Evolutionary conservation across 2,888 invertebrate genomes (phyloP).

Genomic region (Petrolisthes manimaculis): DNA sequence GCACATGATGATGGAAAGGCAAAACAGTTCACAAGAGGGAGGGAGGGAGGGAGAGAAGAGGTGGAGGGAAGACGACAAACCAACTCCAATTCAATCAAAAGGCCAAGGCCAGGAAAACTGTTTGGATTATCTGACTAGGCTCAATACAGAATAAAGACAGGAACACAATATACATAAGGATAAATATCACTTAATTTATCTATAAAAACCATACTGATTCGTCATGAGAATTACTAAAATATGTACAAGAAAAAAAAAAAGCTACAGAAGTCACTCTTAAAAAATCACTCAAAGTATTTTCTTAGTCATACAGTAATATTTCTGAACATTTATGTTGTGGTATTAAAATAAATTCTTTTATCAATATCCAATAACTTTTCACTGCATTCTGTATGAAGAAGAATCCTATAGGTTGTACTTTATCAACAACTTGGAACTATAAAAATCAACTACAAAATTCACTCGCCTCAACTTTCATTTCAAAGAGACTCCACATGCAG

Average conservation of each 20-base stretch:
- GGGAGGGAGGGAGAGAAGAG: neutral
- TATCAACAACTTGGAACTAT: conserved; percentile 51
- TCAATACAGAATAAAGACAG: conserved; percentile 48
- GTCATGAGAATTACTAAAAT: conserved; percentile 33
- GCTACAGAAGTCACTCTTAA: conserved; percentile 34
- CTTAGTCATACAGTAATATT: conserved; percentile 18
- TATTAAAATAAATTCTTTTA: conserved; percentile 60
- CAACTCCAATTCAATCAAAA: neutral
- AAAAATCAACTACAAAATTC: conserved; percentile 60
- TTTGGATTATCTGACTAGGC: conserved; percentile 47
- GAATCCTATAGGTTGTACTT: conserved; percentile 54
- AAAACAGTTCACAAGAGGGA: too few species aligned
- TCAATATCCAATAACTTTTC: conserved; percentile 53
- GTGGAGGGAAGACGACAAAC: neutral
- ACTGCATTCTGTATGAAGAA: neutral
- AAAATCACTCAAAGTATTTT: conserved; percentile 9
- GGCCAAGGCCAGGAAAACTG: conserved; percentile 18
- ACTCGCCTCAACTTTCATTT: conserved; percentile 32
- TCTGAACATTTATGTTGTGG: conserved; percentile 50
- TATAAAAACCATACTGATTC: conserved; percentile 35
- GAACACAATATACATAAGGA: conserved; percentile 44
- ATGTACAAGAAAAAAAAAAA: conserved; percentile 38
- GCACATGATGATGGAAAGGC: too few species aligned
- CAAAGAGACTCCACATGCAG: neutral
- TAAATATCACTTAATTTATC: conserved; percentile 52